Conservation (phyloP, 2,888 invertebrate genomes). For the Drosophila birchii region DNA sequence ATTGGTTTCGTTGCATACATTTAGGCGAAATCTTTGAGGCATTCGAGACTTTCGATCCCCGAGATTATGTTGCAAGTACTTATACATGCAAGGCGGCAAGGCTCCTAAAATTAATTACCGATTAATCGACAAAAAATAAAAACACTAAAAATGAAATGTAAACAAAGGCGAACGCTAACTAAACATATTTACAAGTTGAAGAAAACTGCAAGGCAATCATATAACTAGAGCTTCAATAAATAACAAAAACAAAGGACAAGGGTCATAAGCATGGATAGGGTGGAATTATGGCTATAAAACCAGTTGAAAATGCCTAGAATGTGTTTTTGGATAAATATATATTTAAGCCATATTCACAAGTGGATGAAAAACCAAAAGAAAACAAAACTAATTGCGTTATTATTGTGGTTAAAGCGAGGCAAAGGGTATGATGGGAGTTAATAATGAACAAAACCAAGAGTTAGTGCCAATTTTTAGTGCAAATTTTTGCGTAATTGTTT, state of each 20-base stretch:
- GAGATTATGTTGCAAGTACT: constrained; percentile 28
- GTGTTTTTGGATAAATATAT: constrained; percentile 78
- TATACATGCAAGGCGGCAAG: constrained; percentile 18
- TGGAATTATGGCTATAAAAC: constrained; percentile 83
- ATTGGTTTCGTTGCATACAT: constrained; percentile 65
- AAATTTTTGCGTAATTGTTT: constrained; percentile 71
- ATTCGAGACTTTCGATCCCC: constrained; percentile 32
- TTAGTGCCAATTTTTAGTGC: constrained; percentile 81
- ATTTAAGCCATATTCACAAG: constrained; percentile 60
- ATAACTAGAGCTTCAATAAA: constrained; percentile 84
- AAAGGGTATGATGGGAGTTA: constrained; percentile 12
- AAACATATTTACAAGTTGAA: constrained; percentile 78
- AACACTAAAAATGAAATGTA: constrained; percentile 39
- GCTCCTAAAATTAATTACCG: constrained; percentile 45
- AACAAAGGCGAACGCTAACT: constrained; percentile 58
- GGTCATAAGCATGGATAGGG: constrained; percentile 53
- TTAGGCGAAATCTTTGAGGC: constrained; percentile 35
- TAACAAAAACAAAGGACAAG: constrained; percentile 64
- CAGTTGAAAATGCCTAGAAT: constrained; percentile 60
- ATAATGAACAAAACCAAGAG: constrained; percentile 51
- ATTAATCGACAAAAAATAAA: constrained; percentile 41
- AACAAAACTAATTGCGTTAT: constrained; percentile 64
- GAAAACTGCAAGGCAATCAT: constrained; percentile 85
- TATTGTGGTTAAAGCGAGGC: constrained; percentile 57
- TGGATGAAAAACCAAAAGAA: constrained; percentile 10